Base-by-base conservation (phyloP, 2,113 vertebrate genomes). In the Alethe diademata region DNA sequence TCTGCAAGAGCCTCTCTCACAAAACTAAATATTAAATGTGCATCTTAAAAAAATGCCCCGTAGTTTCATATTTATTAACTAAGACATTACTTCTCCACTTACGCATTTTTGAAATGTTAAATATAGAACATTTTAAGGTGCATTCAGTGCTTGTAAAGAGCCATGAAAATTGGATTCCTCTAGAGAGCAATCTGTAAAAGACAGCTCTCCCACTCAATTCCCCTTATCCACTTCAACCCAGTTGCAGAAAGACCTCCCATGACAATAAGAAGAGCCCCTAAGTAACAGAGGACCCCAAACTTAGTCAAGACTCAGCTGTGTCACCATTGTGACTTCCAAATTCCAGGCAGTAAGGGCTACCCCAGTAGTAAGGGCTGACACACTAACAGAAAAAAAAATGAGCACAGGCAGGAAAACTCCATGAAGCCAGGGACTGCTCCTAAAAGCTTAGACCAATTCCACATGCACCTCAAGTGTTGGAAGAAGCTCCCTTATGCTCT, bases 41-140 rank as follows among this genome's bases (percentile, higher is more conserved):
- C 60, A 72, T 56, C 85, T 93, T 66, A 23, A 83, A 88, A 91
- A 91, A 93, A 66, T 47, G 56, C 69, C 92, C 88, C 0, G 1
- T 89, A 93, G 88, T 94, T 97, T 96, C 72, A 5, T 84, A 78
- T 90, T 95, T 96, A 73, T 74, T 80, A 88, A 40, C 65, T 8
- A 45, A n/a, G 48, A 48, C 62, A 9, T 58, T 74, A 51, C 43
- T 87, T 78, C 79, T 74, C 36, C 74, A 43, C 51, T 86, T 90
- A 74, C 0, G 0, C 8, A 14, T 90, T 92, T 96, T 35, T 86
- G 8, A 90, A 71, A 48, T 40, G 38, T 64, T 90, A 92, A 90
- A 71, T 67, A 72, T 8, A 83, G 65, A 92, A 92, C 7, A 6
- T 60, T 86, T 94, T 92, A 84, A 88, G 36, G 64, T 20, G 33